Evolutionary conservation across 2,888 invertebrate species (phyloP).

Genomic region (Tryphoninae sp.): DNA sequence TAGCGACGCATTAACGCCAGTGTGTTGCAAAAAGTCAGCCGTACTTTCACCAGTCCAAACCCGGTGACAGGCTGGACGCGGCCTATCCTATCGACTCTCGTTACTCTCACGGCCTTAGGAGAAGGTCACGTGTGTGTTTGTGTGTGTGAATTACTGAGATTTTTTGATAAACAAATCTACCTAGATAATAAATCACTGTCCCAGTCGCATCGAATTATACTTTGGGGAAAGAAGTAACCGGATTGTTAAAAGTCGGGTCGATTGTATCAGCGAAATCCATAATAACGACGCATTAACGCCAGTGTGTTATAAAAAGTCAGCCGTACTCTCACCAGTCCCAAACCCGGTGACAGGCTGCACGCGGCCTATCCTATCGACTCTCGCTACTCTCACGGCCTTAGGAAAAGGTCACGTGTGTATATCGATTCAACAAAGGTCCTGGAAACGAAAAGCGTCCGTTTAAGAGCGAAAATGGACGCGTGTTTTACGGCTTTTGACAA

Average conservation of each 20-base stretch:
- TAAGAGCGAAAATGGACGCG: slow-evolving; percentile 87
- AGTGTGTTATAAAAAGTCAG: neutral
- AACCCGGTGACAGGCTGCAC: no score
- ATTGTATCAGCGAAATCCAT: neutral
- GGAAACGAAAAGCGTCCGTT: slow-evolving; percentile 80
- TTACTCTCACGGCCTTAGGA: neutral
- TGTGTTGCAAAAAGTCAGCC: neutral
- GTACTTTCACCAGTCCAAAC: no score
- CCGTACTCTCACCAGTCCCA: no score
- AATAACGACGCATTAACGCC: neutral
- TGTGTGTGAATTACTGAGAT: neutral
- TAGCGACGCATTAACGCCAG: neutral
- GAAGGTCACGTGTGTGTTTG: neutral
- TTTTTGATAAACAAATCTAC: neutral
- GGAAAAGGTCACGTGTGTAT: slow-evolving; percentile 44
- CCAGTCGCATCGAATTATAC: neutral
- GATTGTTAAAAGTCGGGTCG: neutral
- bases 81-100: neutral
- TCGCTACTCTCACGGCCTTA: neutral
- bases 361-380: neutral
- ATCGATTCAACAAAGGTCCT: slow-evolving; percentile 78
- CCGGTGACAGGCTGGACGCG: no score
- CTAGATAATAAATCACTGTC: neutral
- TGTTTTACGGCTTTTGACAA: slow-evolving; percentile 95
- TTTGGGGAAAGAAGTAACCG: neutral